Evolutionary conservation across 2,797 vertebrate genomes (phyloP).

Genomic region (Enteromius radiatus): DNA sequence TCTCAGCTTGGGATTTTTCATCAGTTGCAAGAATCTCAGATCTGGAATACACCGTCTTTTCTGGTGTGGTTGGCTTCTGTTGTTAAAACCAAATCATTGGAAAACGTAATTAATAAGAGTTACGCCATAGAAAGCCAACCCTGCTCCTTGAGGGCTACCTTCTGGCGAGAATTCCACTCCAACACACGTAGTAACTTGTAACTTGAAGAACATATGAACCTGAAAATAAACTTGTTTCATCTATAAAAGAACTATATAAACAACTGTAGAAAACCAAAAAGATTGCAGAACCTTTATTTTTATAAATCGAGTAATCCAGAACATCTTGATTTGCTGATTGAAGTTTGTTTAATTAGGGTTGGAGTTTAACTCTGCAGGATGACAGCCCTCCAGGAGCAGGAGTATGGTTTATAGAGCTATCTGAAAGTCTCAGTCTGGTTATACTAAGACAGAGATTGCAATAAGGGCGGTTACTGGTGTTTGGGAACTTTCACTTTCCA

Average conservation of each 20-base stretch:
- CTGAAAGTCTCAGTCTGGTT: not conserved
- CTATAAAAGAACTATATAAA: not conserved
- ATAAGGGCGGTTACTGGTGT: slow-evolving; percentile 25
- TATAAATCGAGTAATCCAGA: not conserved
- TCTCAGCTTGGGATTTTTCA: slow-evolving; percentile 70
- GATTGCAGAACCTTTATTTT: not conserved
- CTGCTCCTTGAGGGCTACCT: not conserved
- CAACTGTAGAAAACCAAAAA: not conserved
- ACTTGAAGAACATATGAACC: too few relatives aligned
- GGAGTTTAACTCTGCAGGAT: not conserved
- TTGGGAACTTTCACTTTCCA: slow-evolving; percentile 37
- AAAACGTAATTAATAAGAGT: not conserved
- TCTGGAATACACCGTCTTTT: slow-evolving; percentile 78
- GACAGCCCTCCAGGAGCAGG: not conserved
- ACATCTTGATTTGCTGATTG: not conserved
- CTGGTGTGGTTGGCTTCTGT: not conserved
- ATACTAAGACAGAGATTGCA: not conserved
- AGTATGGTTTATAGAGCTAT: not conserved
- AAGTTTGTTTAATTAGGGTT: not conserved
- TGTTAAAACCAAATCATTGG: not conserved
- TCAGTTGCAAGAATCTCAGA: slow-evolving; percentile 81
- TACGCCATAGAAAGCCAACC: not conserved
- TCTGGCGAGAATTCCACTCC: not conserved
- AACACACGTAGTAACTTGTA: too few relatives aligned
- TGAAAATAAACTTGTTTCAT: not conserved